Evolutionary conservation across 2,113 vertebrate genomes (phyloP), one percentile per base, ranked within the genome.

Genomic region (Vulpes vulpes): DNA sequence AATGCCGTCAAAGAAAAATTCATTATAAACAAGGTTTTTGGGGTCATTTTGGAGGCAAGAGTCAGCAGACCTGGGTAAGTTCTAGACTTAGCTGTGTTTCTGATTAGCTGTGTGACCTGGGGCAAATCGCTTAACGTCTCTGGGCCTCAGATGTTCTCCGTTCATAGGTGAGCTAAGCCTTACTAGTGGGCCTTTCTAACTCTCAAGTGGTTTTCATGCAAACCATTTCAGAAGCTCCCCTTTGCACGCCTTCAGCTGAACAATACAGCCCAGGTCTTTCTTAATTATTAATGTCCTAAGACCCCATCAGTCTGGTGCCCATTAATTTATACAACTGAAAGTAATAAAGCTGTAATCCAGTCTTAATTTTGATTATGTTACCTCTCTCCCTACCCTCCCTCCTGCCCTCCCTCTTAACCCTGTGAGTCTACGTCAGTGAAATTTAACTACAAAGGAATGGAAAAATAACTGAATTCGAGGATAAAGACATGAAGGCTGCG

Each of bases 401-500:
- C 30, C 5, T 30, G 11, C 73, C 73, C n/a, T 80, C 59, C 85
- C 83, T 84, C 60, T 95, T 49, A 22, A 25, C 71, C 27, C 53
- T 55, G 19, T 65, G 81, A 51, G 55, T 92, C 91, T 51, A 55
- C 87, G 88, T 95, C 67, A 35, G 76, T 80, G 89, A 97, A 83
- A 87, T 88, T 84, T 94, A 96, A 94, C 95, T 97, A 91, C 76
- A 91, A 91, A 97, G 89, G 94, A 76, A 16, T 71, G 20, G 73
- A 81, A 96, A 96, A 96, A 97, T 81, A 95, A 87, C 87, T 8
- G 20, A 60, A 20, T 15, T 0, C 8, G 5, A 64, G 94, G 27
- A 59, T 69, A 55, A 90, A 79, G 53, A 51, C 8, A 0, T 3
- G 23, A 67, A 49, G 85, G 62, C 60, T 84, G 35, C 20, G 35